Evolutionary conservation across 2,113 vertebrate genomes (phyloP).

Genomic region (Hiodon alosoides): DNA sequence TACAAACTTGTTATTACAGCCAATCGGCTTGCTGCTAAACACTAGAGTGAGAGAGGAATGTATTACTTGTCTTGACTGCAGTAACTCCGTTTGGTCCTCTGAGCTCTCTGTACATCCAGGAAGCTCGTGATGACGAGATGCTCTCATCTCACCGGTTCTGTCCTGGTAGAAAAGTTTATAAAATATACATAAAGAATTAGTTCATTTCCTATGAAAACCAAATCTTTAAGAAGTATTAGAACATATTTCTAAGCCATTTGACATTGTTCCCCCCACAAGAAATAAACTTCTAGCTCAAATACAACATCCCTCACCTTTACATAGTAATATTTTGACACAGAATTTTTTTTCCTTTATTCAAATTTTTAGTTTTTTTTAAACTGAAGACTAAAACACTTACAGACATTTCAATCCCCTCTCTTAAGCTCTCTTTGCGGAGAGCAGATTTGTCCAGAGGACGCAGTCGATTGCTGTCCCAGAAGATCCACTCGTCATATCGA

Average conservation of each 20-base stretch:
- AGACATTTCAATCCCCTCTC: conserved; percentile 76
- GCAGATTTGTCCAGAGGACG: conserved; percentile 70
- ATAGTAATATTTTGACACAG: neutral
- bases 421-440: conserved; percentile 70
- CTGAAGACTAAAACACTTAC: conserved; percentile 53
- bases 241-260: neutral
- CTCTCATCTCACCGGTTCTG: conserved; percentile 45
- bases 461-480: conserved; percentile 78
- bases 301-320: neutral
- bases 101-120: conserved; percentile 46
- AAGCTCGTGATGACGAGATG: conserved; percentile 46
- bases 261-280: neutral
- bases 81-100: conserved; percentile 49
- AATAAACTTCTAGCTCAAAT: neutral
- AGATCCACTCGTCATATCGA: conserved; percentile 84
- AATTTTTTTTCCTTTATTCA: neutral
- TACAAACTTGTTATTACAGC: conserved; percentile 3
- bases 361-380: neutral
- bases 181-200: conserved; percentile 20
- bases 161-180: conserved; percentile 47
- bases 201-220: neutral
- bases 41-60: conserved; percentile 21
- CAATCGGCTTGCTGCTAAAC: conserved; percentile 27
- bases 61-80: conserved; percentile 45
- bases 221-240: neutral